Conservation (phyloP, 2,888 invertebrate species). For the Chrysopilus asiliformis region DNA sequence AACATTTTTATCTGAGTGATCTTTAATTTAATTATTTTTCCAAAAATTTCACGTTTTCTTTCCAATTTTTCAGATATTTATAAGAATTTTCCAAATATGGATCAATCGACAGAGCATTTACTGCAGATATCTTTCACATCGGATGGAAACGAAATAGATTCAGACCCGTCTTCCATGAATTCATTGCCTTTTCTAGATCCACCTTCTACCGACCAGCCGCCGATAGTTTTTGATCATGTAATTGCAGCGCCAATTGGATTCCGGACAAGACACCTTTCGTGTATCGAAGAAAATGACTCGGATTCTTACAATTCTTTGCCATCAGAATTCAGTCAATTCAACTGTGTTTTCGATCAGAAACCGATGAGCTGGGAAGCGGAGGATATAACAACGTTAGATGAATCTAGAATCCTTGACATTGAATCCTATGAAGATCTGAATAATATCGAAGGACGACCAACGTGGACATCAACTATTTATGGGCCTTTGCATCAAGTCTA, state of each 20-base stretch:
- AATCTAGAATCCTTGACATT: slow-evolving; percentile 27
- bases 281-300: slow-evolving; percentile 34
- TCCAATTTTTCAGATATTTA: too few relatives aligned
- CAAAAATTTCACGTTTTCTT: too few relatives aligned
- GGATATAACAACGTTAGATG: slow-evolving; percentile 31
- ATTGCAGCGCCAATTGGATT: slow-evolving; percentile 20
- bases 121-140: slow-evolving; percentile 17
- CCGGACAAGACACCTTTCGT: slow-evolving; percentile 33
- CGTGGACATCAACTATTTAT: slow-evolving; percentile 7
- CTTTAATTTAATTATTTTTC: too few relatives aligned
- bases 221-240: slow-evolving; percentile 2
- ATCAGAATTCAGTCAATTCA: slow-evolving; percentile 26
- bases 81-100: slow-evolving; percentile 7
- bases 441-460: neutral
- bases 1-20: too few relatives aligned
- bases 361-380: slow-evolving; percentile 15
- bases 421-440: slow-evolving; percentile 29
- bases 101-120: slow-evolving; percentile 12
- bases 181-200: slow-evolving; percentile 6
- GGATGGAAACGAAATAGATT: slow-evolving; percentile 17
- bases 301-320: slow-evolving; percentile 31
- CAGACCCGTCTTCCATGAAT: slow-evolving; percentile 18
- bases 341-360: slow-evolving; percentile 4
- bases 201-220: neutral
- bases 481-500: slow-evolving; percentile 6